Evolutionary conservation across 2,888 invertebrate genomes (phyloP).

Genomic region (Asteroscopus sphinx): DNA sequence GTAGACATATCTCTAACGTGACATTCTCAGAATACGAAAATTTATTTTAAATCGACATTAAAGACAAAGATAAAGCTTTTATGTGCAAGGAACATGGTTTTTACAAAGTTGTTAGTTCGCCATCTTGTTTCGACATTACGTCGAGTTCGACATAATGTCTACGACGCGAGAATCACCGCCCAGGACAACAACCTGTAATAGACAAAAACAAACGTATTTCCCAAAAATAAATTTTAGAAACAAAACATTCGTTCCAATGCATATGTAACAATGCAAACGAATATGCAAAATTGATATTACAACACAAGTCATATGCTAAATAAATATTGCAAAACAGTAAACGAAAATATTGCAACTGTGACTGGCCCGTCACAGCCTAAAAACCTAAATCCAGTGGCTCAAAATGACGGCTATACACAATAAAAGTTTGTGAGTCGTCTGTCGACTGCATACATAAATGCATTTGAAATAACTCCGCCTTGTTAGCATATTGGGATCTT

Average conservation of each 20-base stretch:
- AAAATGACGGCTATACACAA: slow-evolving; percentile 19
- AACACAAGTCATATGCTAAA: slow-evolving; percentile 44
- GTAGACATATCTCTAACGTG: too few relatives aligned
- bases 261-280: slow-evolving; percentile 46
- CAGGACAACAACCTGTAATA: too few relatives aligned
- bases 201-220: slow-evolving; percentile 18
- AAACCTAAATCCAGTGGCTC: slow-evolving; percentile 41
- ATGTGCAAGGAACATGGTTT: too few relatives aligned
- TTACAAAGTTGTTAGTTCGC: too few relatives aligned
- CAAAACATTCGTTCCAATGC: slow-evolving; percentile 53
- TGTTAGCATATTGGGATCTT: slow-evolving; percentile 20
- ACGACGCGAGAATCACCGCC: too few relatives aligned
- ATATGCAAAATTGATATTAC: slow-evolving; percentile 52
- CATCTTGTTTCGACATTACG: too few relatives aligned
- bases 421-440: slow-evolving; percentile 13
- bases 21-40: too few relatives aligned
- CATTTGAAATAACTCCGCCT: slow-evolving; percentile 18
- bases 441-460: slow-evolving; percentile 35
- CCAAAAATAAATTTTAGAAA: slow-evolving; percentile 31
- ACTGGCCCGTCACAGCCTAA: slow-evolving; percentile 10
- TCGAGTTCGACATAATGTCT: too few relatives aligned
- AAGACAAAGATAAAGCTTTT: too few relatives aligned
- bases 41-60: too few relatives aligned
- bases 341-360: slow-evolving; percentile 37
- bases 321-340: slow-evolving; percentile 52